Conservation (phyloP, 2,888 invertebrate genomes). For the Drosophila lacicola region DNA sequence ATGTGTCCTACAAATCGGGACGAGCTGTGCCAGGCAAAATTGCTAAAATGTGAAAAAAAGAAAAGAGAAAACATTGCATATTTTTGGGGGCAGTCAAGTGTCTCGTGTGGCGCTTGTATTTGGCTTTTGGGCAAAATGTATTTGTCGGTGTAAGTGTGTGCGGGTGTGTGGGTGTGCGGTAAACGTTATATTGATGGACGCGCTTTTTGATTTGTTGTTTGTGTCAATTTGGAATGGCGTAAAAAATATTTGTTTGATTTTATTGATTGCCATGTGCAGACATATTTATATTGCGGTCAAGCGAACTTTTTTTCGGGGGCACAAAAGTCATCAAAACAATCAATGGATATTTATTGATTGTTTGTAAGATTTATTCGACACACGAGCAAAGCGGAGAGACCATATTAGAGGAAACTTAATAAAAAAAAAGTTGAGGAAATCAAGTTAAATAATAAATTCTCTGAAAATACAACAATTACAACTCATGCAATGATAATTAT, state of each 20-base stretch:
- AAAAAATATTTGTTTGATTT: slow-evolving; percentile 56
- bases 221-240: slow-evolving; percentile 59
- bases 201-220: slow-evolving; percentile 71
- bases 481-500: not conserved
- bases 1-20: slow-evolving; percentile 31
- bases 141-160: slow-evolving; percentile 2
- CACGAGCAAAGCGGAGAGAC: not conserved
- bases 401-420: not conserved
- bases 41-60: not conserved
- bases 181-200: slow-evolving; percentile 60
- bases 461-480: not conserved
- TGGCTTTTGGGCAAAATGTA: slow-evolving; percentile 14
- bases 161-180: slow-evolving; percentile 6
- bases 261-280: slow-evolving; percentile 54
- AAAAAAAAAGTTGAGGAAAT: not conserved
- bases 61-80: slow-evolving; percentile 22
- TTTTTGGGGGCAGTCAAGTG: slow-evolving; percentile 50
- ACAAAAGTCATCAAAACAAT: slow-evolving; percentile 31
- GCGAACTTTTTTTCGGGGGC: slow-evolving; percentile 12
- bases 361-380: slow-evolving; percentile 14
- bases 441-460: not conserved
- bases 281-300: slow-evolving; percentile 43
- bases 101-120: slow-evolving; percentile 36
- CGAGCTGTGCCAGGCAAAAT: slow-evolving; percentile 3
- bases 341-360: slow-evolving; percentile 42